Evolutionary conservation across 2,113 vertebrate species (phyloP), one percentile per base, ranked within the genome.

Genomic region (Cryptomyrus ogoouensis): DNA sequence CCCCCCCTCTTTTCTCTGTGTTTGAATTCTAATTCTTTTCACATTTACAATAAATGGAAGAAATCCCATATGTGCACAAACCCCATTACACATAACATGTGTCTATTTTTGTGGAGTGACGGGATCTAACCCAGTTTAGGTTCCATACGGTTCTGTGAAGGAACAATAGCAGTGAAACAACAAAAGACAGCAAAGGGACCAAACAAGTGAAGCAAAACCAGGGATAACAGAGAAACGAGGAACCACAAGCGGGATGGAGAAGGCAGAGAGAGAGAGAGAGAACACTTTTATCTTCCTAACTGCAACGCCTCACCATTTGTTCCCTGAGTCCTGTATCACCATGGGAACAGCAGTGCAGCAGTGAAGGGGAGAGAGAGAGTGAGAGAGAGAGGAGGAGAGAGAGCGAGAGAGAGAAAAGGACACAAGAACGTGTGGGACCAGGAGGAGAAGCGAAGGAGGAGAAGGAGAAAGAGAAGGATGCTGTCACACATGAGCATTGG

Each of bases 291-390:
- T 90, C 77, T 31, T 88, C 52, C 62, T 53, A 66, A 31, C 88
- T 88, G 47, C 90, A 86, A 42, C 62, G 80, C 90, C 88, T 91
- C 88, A 87, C 89, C 91, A 83, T 89, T 92, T 88, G 90, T 91
- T 92, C 83, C 31, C 24, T 89, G 88, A 92, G 89, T 91, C 92
- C 92, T 89, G 90, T 49, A 90, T 94, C 89, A 62, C 93, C 92
- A 93, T 91, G 93, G 90, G 89, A 92, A 94, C 90, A 24, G 86
- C 88, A 88, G 89, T 66, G 74, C 91, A 91, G 91, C 89, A 31
- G 31, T 44, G 91, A 94, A 91, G 92, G 93, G 90, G 93, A 92
- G 93, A 92, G 92, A 91, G 83, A 91, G 94, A 90, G 93, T 89
- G 93, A 89, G 46, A 47, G 93, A 90, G 70, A 85, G 89, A 2